phyloP scores from a whole-genome alignment of 2,797 vertebrate species.

The Muscicapa comitata region DNA sequence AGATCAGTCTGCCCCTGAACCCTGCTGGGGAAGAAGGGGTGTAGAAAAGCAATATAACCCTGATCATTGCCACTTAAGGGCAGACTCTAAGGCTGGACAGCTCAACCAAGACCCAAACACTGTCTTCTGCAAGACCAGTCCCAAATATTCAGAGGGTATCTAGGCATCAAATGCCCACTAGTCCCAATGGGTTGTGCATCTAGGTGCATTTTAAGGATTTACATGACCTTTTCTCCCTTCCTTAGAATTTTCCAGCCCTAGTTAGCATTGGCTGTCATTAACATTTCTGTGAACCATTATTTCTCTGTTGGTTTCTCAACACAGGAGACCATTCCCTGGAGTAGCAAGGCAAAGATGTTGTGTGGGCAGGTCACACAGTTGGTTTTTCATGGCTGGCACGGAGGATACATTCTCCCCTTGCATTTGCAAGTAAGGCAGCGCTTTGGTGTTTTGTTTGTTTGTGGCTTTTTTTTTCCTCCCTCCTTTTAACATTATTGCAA shows the following conservation, averaged over 20 bases:
- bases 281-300: slow-evolving; percentile 17
- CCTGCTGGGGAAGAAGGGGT: not conserved
- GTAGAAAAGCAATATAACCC: not conserved
- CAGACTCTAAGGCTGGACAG: not conserved
- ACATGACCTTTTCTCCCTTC: slow-evolving; percentile 8
- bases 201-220: not conserved
- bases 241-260: not conserved
- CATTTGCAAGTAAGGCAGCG: not conserved
- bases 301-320: slow-evolving; percentile 17
- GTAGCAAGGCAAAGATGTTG: not conserved
- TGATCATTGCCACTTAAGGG: not conserved
- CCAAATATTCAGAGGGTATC: not conserved
- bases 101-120: not conserved
- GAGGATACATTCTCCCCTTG: not conserved
- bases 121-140: not conserved
- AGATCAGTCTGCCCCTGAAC: not conserved
- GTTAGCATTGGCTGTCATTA: not conserved
- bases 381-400: slow-evolving; percentile 23
- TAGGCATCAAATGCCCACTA: not conserved
- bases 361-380: slow-evolving; percentile 34
- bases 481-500: slow-evolving; percentile 49
- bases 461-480: not conserved
- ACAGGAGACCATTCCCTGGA: slow-evolving; percentile 15
- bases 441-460: slow-evolving; percentile 20
- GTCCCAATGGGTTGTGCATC: not conserved